Conservation (phyloP, 2,797 vertebrate genomes). For the Sandelia bainsii region DNA sequence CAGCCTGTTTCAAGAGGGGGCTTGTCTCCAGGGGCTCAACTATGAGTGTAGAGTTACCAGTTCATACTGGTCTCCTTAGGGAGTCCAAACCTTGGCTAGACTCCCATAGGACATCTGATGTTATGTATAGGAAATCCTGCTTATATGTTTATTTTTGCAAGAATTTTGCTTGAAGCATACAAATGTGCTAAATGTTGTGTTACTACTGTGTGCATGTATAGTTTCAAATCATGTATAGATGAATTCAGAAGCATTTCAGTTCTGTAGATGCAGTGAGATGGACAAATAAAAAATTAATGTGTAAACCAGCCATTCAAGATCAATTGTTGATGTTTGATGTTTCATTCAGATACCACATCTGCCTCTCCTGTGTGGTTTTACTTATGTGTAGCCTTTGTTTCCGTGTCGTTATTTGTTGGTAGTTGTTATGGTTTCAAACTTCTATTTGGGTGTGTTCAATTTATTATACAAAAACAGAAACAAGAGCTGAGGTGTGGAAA, state of each 20-base stretch:
- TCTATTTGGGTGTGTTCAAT: conserved; percentile 68
- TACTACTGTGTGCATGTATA: neutral
- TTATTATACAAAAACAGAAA: conserved; percentile 59
- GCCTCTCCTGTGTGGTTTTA: conserved; percentile 25
- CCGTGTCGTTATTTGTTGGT: conserved; percentile 52
- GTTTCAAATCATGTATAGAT: neutral
- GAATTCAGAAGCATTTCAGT: neutral
- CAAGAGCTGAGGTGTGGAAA: conserved; percentile 64
- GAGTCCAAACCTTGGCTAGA: conserved; percentile 51
- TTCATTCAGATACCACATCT: conserved; percentile 37
- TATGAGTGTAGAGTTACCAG: conserved; percentile 80
- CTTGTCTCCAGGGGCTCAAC: conserved; percentile 68
- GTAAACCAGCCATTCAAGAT: conserved; percentile 19
- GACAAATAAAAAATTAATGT: neutral
- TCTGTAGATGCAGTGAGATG: neutral
- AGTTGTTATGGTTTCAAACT: conserved; percentile 55
- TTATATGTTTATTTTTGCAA: conserved; percentile 56
- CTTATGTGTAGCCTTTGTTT: conserved; percentile 33
- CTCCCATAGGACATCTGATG: conserved; percentile 47
- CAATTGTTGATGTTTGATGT: conserved; percentile 11
- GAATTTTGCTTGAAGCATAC: neutral
- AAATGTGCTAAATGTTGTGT: neutral
- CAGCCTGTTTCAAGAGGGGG: conserved; percentile 80
- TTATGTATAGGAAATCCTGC: conserved; percentile 51
- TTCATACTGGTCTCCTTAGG: conserved; percentile 60